Conservation (phyloP, 2,113 vertebrate species). For the Lagenorhynchus albirostris region DNA sequence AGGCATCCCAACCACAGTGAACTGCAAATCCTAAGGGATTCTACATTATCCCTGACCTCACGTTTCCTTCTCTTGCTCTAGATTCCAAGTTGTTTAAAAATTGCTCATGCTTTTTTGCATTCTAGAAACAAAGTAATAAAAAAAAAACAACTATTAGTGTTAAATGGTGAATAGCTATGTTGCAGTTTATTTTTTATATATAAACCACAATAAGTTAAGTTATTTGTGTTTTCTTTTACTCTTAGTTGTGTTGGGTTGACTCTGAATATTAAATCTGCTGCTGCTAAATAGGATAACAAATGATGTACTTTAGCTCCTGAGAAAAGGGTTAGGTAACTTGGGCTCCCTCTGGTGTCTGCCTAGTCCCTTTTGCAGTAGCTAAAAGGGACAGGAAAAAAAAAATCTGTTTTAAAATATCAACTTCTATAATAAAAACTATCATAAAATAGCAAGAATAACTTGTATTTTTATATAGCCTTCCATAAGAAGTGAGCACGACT, state of each 20-base stretch:
- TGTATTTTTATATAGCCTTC: neutral
- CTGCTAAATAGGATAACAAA: slow-evolving; percentile 51
- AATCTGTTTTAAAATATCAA: neutral
- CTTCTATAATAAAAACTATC: slow-evolving; percentile 5
- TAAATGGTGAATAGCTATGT: neutral
- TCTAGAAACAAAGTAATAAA: neutral
- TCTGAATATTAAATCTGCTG: slow-evolving; percentile 10
- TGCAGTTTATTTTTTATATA: neutral
- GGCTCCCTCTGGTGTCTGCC: slow-evolving; percentile 63
- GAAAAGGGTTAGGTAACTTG: slow-evolving; percentile 34
- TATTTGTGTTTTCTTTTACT: neutral
- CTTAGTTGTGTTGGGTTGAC: neutral
- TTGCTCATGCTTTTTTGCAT: neutral
- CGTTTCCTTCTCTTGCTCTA: neutral
- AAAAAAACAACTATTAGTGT: neutral
- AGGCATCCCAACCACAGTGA: neutral
- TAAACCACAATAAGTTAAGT: neutral
- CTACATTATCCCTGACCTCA: accelerated
- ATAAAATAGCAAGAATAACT: neutral
- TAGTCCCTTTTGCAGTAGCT: neutral
- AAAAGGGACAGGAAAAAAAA: neutral
- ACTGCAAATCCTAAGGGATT: neutral
- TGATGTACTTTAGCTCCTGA: slow-evolving; percentile 57
- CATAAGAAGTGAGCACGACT: neutral
- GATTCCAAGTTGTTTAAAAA: neutral